These are phyloP conservation scores for Meiosimyza decipiens DNA, from an alignment of 2,888 invertebrate genomes.

Conservation along the genomic window DNA sequence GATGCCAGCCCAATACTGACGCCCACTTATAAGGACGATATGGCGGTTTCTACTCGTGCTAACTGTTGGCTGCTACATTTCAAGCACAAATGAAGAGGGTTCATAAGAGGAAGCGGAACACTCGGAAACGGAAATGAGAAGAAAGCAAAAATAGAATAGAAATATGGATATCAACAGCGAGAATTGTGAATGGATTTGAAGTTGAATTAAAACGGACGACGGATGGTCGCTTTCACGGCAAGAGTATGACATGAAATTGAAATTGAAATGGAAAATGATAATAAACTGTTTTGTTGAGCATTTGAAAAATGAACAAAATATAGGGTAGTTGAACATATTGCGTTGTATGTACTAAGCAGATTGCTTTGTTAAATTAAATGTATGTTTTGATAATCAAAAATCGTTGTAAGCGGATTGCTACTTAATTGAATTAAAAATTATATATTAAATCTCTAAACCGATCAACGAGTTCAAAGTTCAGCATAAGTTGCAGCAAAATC, in stretches of 20 bases:
- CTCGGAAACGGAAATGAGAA: slow-evolving; percentile 59
- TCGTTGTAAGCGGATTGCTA: too few relatives aligned
- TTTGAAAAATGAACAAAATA: neutral
- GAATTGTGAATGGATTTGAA: slow-evolving; percentile 10
- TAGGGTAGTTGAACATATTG: too few relatives aligned
- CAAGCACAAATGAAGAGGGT: slow-evolving; percentile 47
- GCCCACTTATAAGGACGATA: neutral
- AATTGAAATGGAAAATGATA: neutral
- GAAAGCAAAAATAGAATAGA: slow-evolving; percentile 45
- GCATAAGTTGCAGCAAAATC: too few relatives aligned
- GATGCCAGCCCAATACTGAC: neutral
- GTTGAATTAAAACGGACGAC: slow-evolving; percentile 8
- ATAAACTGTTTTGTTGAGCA: neutral
- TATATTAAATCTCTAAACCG: too few relatives aligned
- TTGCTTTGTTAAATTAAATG: too few relatives aligned
- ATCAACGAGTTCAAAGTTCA: too few relatives aligned
- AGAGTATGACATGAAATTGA: neutral
- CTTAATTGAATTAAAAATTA: too few relatives aligned
- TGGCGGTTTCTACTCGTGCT: slow-evolving; percentile 37
- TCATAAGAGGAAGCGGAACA: slow-evolving; percentile 47
- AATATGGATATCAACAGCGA: slow-evolving; percentile 2
- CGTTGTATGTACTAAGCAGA: too few relatives aligned
- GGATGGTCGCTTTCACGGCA: neutral
- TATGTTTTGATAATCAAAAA: too few relatives aligned
- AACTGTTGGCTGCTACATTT: slow-evolving; percentile 38